Evolutionary conservation across 2,797 vertebrate genomes (phyloP), one percentile per base, ranked within the genome.

Genomic region (Acomys russatus): DNA sequence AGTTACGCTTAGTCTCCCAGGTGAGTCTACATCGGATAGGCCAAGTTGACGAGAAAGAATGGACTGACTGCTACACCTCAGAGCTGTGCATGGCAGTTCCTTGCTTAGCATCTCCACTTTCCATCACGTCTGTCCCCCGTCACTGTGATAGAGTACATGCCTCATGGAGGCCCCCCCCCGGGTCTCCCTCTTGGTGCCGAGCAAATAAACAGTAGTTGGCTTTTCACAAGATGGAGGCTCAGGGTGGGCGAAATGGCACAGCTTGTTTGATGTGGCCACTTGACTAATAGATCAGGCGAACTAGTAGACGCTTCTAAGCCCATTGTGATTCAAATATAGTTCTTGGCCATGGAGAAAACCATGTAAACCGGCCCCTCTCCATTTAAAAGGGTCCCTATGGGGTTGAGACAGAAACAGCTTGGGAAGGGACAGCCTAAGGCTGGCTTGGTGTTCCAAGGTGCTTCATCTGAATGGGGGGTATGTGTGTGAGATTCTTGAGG

Each of bases 371-470:
- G 5, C 0, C 12, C 10, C 14, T 76, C 9, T 51, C 9, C 11
- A 28, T 73, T 70, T 28, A 30, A 56, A 23, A 22, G 38, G 20
- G 59, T 49, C n/a, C n/a, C 28, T 12, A 5, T 44, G 1, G 1
- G n/a, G 9, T 49, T 44, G 44, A 1, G 59, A 3, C 14, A 23
- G 74, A 33, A 70, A 14, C 30, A 79, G 17, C 71, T 85, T 56
- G 9, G n/a, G 51, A 15, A 20, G 18, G 20, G 1, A 2, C 3
- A 1, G 61, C 10, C 71, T 1, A 8, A 20, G 22, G 23, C 20
- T 38, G 85, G n/a, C n/a, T 30, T 88, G 68, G 49, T 73, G 35
- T 30, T 61, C 35, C 49, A 10, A 63, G 30, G 44, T 9, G 15
- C 20, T 9, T 7, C 18, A 54, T 87, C 79, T 35, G 54, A 82